Evolutionary conservation across 2,113 vertebrate genomes (phyloP), one percentile per base, ranked within the genome.

Genomic region (Xenopus borealis): DNA sequence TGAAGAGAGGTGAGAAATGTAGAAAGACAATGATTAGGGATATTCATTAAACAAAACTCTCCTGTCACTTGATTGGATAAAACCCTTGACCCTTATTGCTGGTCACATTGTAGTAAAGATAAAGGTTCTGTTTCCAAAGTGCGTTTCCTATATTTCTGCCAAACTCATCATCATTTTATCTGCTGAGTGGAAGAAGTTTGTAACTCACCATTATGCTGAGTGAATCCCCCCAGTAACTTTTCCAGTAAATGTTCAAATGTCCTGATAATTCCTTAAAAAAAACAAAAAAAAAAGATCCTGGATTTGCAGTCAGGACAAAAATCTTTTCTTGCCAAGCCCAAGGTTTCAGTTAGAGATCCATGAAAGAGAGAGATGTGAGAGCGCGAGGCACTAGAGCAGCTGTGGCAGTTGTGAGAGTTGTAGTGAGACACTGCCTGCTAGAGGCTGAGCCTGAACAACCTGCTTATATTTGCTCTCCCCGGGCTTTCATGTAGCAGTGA

Each of bases 401-500:
- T 50, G 6, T 50, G 47, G 47, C 47, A 50, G 47, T 55, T 12
- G 12, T 55, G 47, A 13, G 33, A 40, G 33, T 1, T 33, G 53
- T 6, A 0, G n/a, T 66, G 16, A 6, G 46, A 19, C 10, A 57
- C 33, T 50, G 59, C 65, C 53, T 33, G 58, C 74, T 72, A 58
- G 59, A 2, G 19, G 63, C 68, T 1, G 45, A 69, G 81, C 58
- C 80, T 69, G 58, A 11, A 63, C 85, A 81, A 78, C 82, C 82
- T 11, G 79, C 83, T 88, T 91, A 88, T 93, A 90, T 89, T 81
- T 81, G 85, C 83, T 75, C 85, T 78, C 85, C 80, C 87, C 66
- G 80, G 33, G 79, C 92, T 91, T 93, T 93, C 89, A 92, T 91
- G 83, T 85, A 86, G 72, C 80, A 65, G 84, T 95, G 94, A 95